A percentile compares a stretch with the other conserved stretches of the same genome.
Conservation (phyloP, 2,797 vertebrate genomes). For the Hyperoplus lanceolatus region DNA sequence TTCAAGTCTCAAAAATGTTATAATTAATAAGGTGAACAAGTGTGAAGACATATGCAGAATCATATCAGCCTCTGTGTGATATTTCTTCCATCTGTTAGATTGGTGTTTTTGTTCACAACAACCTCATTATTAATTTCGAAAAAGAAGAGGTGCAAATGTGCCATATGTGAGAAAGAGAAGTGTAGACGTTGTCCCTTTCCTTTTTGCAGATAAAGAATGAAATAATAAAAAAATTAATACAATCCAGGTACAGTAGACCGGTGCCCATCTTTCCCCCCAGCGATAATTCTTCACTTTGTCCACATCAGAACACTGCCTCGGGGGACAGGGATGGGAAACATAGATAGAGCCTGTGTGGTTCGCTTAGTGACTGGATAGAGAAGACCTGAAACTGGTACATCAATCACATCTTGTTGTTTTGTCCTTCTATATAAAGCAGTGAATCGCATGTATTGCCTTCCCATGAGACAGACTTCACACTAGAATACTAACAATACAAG, state of each 20-base stretch:
- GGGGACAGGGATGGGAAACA: constrained; percentile 60
- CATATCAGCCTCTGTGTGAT: not conserved
- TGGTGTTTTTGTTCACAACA: constrained; percentile 13
- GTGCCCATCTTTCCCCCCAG: constrained; percentile 54
- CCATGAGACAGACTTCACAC: constrained; percentile 14
- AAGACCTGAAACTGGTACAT: constrained; percentile 59
- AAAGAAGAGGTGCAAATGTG: not conserved
- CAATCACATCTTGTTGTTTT: constrained; percentile 45
- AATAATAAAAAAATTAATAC: constrained; percentile 28
- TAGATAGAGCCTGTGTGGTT: constrained; percentile 62
- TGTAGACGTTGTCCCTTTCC: not conserved
- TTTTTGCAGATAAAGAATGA: constrained; percentile 47
- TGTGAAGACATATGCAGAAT: constrained; percentile 17
- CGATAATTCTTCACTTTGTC: constrained; percentile 69
- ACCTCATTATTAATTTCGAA: constrained; percentile 20
- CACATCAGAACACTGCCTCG: constrained; percentile 69
- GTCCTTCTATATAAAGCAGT: constrained; percentile 32
- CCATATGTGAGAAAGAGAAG: constrained; percentile 13
- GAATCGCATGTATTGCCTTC: constrained; percentile 49
- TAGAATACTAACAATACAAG: not conserved
- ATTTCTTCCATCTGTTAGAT: not conserved
- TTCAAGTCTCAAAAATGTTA: not conserved
- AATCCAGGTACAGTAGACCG: constrained; percentile 53
- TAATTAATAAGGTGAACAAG: constrained; percentile 12
- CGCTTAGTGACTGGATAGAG: constrained; percentile 43